Evolutionary conservation across 2,113 vertebrate genomes (phyloP).

Genomic region (Oenanthe melanoleuca): DNA sequence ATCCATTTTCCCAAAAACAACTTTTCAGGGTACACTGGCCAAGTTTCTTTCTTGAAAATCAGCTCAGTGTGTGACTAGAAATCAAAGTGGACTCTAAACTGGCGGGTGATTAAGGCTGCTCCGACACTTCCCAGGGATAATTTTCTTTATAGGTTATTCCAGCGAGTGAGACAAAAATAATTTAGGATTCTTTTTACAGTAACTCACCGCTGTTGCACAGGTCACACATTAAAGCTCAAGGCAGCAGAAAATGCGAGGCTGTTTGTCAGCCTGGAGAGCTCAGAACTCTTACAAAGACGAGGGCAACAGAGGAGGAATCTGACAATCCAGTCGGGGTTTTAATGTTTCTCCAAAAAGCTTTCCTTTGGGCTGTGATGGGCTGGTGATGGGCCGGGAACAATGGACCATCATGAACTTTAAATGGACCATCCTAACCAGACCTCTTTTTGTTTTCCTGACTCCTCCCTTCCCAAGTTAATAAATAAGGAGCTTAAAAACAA

Average conservation of each 20-base stretch:
- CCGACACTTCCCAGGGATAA: background rate
- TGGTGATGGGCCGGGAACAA: constrained; percentile 47
- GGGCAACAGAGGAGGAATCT: background rate
- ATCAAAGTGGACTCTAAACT: background rate
- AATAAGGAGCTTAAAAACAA: constrained; percentile 53
- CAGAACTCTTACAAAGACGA: background rate
- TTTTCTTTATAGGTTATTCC: background rate
- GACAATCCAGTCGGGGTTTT: background rate
- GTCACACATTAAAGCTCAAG: background rate
- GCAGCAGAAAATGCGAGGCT: background rate
- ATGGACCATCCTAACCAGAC: constrained; percentile 8
- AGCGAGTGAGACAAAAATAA: background rate
- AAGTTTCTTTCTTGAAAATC: constrained; percentile 31
- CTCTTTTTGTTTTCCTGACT: constrained; percentile 29
- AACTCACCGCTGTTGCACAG: background rate
- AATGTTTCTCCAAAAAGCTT: background rate
- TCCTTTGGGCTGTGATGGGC: constrained; percentile 23
- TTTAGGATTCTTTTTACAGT: background rate
- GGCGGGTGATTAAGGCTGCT: background rate
- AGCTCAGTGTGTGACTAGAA: background rate
- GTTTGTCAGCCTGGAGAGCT: background rate
- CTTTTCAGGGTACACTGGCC: background rate
- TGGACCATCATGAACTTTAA: constrained; percentile 32
- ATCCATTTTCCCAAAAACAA: background rate
- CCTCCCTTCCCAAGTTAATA: constrained; percentile 51